Evolutionary conservation across 1,140 invertebrate genomes (phyloP), one percentile per base, ranked within the genome.

Genomic region (Stegodyphus mimosarum): DNA sequence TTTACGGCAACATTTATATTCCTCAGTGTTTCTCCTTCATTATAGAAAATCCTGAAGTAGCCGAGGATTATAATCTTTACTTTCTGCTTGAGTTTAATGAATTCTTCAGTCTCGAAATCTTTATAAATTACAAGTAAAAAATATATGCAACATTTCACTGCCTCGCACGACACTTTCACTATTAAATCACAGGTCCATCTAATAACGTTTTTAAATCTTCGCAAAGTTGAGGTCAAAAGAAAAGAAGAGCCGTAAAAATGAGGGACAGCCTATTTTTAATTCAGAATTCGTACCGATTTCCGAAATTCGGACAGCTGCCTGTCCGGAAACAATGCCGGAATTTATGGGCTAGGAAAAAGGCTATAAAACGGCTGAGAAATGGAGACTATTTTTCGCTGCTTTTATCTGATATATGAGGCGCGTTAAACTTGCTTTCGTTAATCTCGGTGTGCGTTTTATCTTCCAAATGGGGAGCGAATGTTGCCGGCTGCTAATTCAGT

Each of bases 401-500:
- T 83, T 63, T 83, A 83, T 84, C 73, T 84, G 81, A 84, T 84
- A 76, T 76, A 84, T 84, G 73, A 52, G 9, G 64, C 71, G 13
- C 64, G 72, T 67, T 66, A 83, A 66, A 64, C 11, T 48, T 60
- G 15, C 50, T 81, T 66, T 73, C 73, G 50, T 48, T 84, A 84
- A 75, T 84, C 69, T 18, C 69, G 50, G n/a, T n/a, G 64, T 49
- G 17, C 81, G 81, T 84, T 84, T 84, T 84, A 76, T 84, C 81
- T 84, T 69, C 81, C 17, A n/a, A 74, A 73, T 83, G 80, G 53
- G 67, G 15, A 7, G 70, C 60, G 80, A 73, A 66, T 74, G 80
- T 33, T 74, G 60, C 71, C 49, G 72, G 80, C 80, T 83, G 72
- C 81, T 83, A 83, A 84, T 84, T 84, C 81, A 84, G 81, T 70